Evolutionary conservation across 1,140 invertebrate genomes (phyloP).

Genomic region (Halesus radiatus): DNA sequence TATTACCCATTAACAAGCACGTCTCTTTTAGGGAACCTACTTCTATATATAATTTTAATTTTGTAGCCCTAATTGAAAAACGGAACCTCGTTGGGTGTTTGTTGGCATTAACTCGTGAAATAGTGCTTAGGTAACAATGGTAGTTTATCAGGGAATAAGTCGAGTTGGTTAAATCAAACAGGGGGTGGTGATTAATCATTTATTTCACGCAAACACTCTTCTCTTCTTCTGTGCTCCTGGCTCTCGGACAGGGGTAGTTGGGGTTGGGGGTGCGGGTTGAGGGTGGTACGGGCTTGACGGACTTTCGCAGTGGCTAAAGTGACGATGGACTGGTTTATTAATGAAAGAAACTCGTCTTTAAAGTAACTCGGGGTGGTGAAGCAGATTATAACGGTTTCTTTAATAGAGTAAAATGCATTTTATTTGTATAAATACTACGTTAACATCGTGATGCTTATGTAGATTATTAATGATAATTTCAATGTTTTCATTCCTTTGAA

Average conservation of each 20-base stretch:
- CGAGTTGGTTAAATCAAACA: constrained; percentile 57
- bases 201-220: constrained; percentile 54
- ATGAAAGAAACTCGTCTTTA: background rate
- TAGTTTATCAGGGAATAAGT: constrained; percentile 41
- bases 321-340: constrained; percentile 6
- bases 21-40: too few relatives aligned
- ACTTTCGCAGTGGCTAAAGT: background rate
- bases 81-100: background rate
- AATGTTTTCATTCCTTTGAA: too few relatives aligned
- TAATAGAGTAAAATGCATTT: too few relatives aligned
- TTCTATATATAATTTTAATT: too few relatives aligned
- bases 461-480: too few relatives aligned
- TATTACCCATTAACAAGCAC: too few relatives aligned
- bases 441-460: too few relatives aligned
- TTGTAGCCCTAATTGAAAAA: background rate
- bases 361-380: too few relatives aligned
- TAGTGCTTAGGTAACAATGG: constrained; percentile 39
- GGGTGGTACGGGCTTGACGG: background rate
- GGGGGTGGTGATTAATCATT: constrained; percentile 56
- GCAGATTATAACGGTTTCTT: too few relatives aligned
- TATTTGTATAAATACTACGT: too few relatives aligned
- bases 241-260: background rate
- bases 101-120: constrained; percentile 34
- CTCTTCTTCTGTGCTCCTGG: background rate
- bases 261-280: background rate